These are phyloP conservation scores for Ceraclea dissimilis DNA, from an alignment of 2,888 invertebrate genomes.

Conservation along the genomic window DNA sequence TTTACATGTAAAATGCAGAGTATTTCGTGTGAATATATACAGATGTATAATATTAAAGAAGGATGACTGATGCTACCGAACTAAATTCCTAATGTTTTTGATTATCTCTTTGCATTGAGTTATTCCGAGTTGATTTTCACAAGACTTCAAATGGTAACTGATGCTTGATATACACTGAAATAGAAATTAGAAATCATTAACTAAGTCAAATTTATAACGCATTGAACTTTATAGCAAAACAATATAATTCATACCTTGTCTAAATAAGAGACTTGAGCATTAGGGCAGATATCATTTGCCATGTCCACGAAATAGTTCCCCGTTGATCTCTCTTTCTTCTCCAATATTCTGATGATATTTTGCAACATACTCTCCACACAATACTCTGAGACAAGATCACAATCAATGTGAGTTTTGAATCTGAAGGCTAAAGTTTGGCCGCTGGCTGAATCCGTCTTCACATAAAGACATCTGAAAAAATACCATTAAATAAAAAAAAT, in stretches of 20 bases:
- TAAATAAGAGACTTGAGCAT: constrained; percentile 44
- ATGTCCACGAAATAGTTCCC: constrained; percentile 33
- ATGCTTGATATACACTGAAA: constrained; percentile 50
- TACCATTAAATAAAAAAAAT: neutral
- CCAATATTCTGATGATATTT: constrained; percentile 37
- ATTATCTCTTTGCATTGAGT: constrained; percentile 31
- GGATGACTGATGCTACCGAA: constrained; percentile 32
- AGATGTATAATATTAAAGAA: no score
- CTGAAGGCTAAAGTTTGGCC: constrained; percentile 41
- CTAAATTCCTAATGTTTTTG: constrained; percentile 35
- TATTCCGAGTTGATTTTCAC: constrained; percentile 37
- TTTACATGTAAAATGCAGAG: no score
- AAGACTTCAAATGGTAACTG: constrained; percentile 44
- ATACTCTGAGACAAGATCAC: constrained; percentile 35
- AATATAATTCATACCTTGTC: constrained; percentile 41
- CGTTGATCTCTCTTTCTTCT: constrained; percentile 30
- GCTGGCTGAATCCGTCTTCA: constrained; percentile 34
- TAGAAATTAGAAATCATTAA: constrained; percentile 19
- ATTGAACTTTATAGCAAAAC: neutral
- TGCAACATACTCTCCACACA: constrained; percentile 29
- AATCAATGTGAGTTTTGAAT: constrained; percentile 44
- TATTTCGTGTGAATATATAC: no score
- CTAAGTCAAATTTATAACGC: neutral
- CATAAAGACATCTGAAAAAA: constrained; percentile 46
- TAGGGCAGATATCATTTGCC: constrained; percentile 42